Evolutionary conservation across 2,888 invertebrate species (phyloP), one percentile per base, ranked within the genome.

Genomic region (Brachylomia viminalis): DNA sequence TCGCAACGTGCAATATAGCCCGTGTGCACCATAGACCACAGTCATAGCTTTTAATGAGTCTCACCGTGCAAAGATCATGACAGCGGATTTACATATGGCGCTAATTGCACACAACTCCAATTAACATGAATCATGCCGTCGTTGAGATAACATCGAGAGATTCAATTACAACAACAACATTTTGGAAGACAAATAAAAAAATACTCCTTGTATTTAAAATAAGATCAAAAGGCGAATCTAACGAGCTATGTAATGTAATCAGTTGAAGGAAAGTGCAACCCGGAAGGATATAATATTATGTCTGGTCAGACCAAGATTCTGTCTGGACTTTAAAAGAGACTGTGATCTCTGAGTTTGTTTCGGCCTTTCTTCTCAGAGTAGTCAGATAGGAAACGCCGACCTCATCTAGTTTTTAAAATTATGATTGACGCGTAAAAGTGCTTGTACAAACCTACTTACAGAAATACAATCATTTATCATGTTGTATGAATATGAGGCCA

Each of bases 21-120:
- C 23, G 33, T 38, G 62, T 49, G 27, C 49, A 58, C 72, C 73
- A 64, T 64, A 64, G 17, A 49, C 56, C 56, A 27, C 59, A 67
- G 69, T 79, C 80, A 74, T 68, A 84, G 30, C 17, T 58, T 84
- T 61, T 75, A 80, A 82, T 54, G 74, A 72, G 47, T 30, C 52
- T 47, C 58, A 38, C 67, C 23, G 20, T 59, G 64, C 58, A 76
- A 67, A 83, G 67, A 80, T 75, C 71, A 72, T 66, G 75, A 82
- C 47, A 47, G 65, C 71, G 66, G 56, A 80, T 71, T 38, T 62
- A 45, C 52, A 69, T 23, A 61, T 47, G n/a, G 42, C 30, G 59
- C 38, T 84, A 72, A 82, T 82, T 75, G 65, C 65, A 68, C 47
- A 30, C 62, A 30, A 13, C 45, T 68, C 42, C 59, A 75, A 82